A percentile compares a stretch with the other conserved stretches of the same genome.
Evolutionary conservation across 2,888 invertebrate species (phyloP).

Genomic region (Julus scanicus): DNA sequence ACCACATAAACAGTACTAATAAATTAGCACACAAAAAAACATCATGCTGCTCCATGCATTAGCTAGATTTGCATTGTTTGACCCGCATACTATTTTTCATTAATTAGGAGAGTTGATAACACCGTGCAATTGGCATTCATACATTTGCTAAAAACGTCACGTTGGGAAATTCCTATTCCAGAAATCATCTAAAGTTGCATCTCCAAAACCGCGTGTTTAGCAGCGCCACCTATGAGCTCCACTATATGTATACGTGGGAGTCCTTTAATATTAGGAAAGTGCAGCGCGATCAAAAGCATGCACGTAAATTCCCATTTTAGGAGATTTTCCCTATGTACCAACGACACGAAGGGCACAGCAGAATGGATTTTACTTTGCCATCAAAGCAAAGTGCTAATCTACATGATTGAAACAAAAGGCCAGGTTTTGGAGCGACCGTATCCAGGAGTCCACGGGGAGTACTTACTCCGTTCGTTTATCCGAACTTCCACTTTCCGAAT

Average conservation of each 20-base stretch:
- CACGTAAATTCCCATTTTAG: conserved; percentile 20
- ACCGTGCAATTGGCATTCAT: no score
- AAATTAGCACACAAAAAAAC: no score
- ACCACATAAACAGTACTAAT: no score
- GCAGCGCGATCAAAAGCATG: not conserved
- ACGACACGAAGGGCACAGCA: not conserved
- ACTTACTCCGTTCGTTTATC: not conserved
- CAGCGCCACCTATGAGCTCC: not conserved
- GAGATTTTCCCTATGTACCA: not conserved
- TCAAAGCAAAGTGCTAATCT: conserved; percentile 14
- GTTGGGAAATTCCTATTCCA: no score
- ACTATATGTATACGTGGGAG: not conserved
- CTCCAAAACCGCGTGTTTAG: not conserved
- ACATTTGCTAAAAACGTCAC: no score
- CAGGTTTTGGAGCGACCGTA: not conserved
- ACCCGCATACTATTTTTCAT: no score
- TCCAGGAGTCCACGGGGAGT: not conserved
- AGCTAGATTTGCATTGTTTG: no score
- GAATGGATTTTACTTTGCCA: not conserved
- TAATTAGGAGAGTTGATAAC: no score
- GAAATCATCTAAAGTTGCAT: no score
- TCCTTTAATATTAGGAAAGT: conserved; percentile 8
- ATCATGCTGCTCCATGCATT: no score
- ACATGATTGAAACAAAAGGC: conserved; percentile 28
- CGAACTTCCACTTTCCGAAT: not conserved